Percentiles rank a stretch among this genome's conserved stretches.
phyloP scores from a whole-genome alignment of 2,113 vertebrate genomes.

The Clarias magur region DNA sequence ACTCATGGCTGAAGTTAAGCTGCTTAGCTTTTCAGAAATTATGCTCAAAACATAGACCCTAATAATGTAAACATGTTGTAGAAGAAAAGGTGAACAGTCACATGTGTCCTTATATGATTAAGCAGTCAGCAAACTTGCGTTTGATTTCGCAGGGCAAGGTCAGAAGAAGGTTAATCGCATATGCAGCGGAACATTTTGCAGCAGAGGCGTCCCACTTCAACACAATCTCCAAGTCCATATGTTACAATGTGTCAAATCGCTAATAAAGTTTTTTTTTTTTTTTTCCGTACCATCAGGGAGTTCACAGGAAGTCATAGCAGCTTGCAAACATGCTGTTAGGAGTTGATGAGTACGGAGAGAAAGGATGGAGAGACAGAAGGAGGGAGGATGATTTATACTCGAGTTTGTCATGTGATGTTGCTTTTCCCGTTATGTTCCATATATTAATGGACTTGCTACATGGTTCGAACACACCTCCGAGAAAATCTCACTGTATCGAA shows the following conservation, averaged over 20 bases:
- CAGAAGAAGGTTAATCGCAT: slow-evolving; percentile 21
- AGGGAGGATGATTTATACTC: slow-evolving; percentile 12
- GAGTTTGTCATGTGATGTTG: neutral
- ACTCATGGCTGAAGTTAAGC: slow-evolving; percentile 30
- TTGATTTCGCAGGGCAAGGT: slow-evolving; percentile 5
- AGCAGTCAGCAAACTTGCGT: neutral
- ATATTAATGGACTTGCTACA: slow-evolving; percentile 8
- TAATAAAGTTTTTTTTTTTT: slow-evolving; percentile 8
- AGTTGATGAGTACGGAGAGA: neutral
- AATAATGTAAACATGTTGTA: slow-evolving; percentile 12
- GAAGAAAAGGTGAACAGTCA: neutral
- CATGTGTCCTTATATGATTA: slow-evolving; percentile 1
- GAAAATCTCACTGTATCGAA: neutral
- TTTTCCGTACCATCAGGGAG: neutral
- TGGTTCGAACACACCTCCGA: neutral
- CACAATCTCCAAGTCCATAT: slow-evolving; percentile 12
- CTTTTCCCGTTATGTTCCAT: slow-evolving; percentile 5
- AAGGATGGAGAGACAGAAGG: neutral
- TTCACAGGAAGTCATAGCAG: slow-evolving; percentile 22
- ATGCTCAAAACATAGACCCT: slow-evolving; percentile 5
- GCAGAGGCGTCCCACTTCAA: neutral
- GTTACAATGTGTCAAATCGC: slow-evolving; percentile 9
- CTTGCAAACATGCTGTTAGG: slow-evolving; percentile 16
- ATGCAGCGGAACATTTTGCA: neutral
- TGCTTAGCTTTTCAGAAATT: slow-evolving; percentile 23